A percentile compares a stretch with the other conserved stretches of the same genome.
phyloP scores from a whole-genome alignment of 1,140 invertebrate genomes.

The Phymastichus coffea region DNA sequence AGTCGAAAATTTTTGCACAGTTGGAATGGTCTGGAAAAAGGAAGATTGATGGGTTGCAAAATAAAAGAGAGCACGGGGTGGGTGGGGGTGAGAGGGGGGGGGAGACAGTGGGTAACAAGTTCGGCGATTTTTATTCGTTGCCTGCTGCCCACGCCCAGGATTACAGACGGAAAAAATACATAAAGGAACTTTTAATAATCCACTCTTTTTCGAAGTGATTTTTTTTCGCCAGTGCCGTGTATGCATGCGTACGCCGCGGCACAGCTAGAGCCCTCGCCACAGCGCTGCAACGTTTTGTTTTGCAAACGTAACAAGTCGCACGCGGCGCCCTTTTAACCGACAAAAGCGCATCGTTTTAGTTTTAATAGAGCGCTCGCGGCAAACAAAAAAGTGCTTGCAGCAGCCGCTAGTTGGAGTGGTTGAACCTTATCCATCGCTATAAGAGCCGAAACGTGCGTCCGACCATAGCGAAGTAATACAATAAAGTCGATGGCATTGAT shows the following conservation, averaged over 20 bases:
- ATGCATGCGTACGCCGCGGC: no score
- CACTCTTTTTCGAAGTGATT: slow-evolving; percentile 3
- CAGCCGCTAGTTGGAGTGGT: no score
- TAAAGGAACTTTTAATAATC: slow-evolving; percentile 25
- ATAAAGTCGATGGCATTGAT: slow-evolving; percentile 21
- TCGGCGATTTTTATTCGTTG: slow-evolving; percentile 11
- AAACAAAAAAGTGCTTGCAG: no score
- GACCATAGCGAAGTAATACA: no score
- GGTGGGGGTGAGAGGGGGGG: not conserved
- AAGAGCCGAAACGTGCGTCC: no score
- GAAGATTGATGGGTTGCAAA: slow-evolving; percentile 22
- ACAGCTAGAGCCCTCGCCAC: not conserved
- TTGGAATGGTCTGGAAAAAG: slow-evolving; percentile 12
- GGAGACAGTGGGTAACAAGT: not conserved
- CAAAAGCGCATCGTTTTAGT: not conserved
- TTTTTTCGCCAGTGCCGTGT: no score
- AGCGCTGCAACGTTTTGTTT: not conserved
- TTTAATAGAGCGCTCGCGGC: no score
- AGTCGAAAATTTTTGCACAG: slow-evolving; percentile 18
- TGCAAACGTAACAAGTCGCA: not conserved
- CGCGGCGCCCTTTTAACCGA: not conserved
- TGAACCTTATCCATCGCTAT: no score
- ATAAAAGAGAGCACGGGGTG: no score
- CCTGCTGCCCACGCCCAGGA: not conserved
- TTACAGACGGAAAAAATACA: slow-evolving; percentile 16